Conservation (phyloP, 2,113 vertebrate genomes). For the Dipodomys stephensi region DNA sequence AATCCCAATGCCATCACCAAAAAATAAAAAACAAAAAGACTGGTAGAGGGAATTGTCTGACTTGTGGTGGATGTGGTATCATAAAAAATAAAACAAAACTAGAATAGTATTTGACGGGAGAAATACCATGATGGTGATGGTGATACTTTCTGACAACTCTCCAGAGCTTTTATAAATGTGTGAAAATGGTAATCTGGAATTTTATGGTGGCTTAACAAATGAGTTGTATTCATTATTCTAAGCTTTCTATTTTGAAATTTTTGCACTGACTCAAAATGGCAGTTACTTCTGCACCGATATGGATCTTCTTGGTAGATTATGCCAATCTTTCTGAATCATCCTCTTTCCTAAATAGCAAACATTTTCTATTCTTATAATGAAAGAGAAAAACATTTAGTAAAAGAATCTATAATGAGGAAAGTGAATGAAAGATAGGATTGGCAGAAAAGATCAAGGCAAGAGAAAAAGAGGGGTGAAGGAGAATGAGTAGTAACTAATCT, state of each 20-base stretch:
- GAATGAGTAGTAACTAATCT: conserved; percentile 9
- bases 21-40: too few species aligned
- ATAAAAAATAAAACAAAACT: conserved; percentile 27
- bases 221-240: conserved; percentile 4
- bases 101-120: neutral
- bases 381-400: conserved; percentile 23
- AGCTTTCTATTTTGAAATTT: conserved; percentile 52
- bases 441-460: neutral
- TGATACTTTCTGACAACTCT: conserved; percentile 41
- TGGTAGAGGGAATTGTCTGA: neutral
- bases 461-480: neutral
- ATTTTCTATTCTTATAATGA: conserved; percentile 27
- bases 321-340: neutral
- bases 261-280: conserved; percentile 19
- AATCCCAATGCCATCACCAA: too few species aligned
- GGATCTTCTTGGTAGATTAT: neutral
- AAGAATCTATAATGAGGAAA: neutral
- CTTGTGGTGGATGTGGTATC: neutral
- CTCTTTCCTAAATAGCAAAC: conserved; percentile 10
- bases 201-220: conserved; percentile 46
- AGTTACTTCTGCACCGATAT: neutral
- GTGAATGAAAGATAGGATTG: neutral
- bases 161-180: neutral
- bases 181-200: conserved; percentile 31
- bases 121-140: neutral